These are phyloP conservation scores for Dasypus novemcinctus DNA, from an alignment of 2,113 vertebrate species.

Conservation along the genomic window DNA sequence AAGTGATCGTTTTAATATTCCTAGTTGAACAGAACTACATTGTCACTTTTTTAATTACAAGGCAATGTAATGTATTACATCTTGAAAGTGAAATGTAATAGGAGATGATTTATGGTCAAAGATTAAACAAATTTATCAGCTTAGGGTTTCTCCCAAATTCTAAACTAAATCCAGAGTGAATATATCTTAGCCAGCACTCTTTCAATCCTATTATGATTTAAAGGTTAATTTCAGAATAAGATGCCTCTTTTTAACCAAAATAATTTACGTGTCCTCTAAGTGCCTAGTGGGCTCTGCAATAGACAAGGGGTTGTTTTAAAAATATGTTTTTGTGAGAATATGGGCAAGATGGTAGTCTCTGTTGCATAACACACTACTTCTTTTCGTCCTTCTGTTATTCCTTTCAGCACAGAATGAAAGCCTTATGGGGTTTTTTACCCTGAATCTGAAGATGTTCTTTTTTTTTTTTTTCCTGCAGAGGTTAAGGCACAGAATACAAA, in stretches of 20 bases:
- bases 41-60: slow-evolving; percentile 45
- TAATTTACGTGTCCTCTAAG: slow-evolving; percentile 8
- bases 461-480: slow-evolving; percentile 20
- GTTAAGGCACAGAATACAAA: slow-evolving; percentile 47
- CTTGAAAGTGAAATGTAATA: slow-evolving; percentile 65
- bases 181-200: slow-evolving; percentile 36
- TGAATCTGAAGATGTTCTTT: slow-evolving; percentile 35
- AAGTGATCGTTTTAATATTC: slow-evolving; percentile 30
- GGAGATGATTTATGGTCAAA: slow-evolving; percentile 57
- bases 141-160: slow-evolving; percentile 62
- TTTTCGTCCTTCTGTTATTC: slow-evolving; percentile 56
- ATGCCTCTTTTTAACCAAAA: slow-evolving; percentile 47
- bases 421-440: slow-evolving; percentile 38
- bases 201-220: slow-evolving; percentile 48
- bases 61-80: slow-evolving; percentile 47
- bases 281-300: not conserved
- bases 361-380: not conserved
- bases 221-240: slow-evolving; percentile 58
- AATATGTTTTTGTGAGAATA: slow-evolving; percentile 8
- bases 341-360: slow-evolving; percentile 24
- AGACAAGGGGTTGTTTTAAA: slow-evolving; percentile 9
- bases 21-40: slow-evolving; percentile 31
- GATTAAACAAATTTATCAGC: slow-evolving; percentile 49
- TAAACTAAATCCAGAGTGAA: slow-evolving; percentile 51
- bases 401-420: slow-evolving; percentile 55